Evolutionary conservation across 2,113 vertebrate species (phyloP).

Genomic region (Gobius niger): DNA sequence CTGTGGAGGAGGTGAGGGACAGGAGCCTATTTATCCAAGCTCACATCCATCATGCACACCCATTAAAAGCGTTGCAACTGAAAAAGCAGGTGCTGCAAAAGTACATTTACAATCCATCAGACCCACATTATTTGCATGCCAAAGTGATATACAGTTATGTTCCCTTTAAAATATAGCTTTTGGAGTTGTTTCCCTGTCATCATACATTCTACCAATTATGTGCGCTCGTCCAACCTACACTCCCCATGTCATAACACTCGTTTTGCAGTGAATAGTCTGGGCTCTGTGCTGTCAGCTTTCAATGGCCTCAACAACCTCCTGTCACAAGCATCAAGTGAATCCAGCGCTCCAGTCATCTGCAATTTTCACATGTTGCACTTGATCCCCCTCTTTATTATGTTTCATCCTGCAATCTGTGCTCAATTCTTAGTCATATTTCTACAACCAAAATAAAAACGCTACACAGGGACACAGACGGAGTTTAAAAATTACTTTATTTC

Average conservation of each 20-base stretch:
- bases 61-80: too few species aligned
- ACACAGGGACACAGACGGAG: too few species aligned
- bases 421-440: constrained; percentile 34
- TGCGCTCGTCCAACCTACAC: background rate
- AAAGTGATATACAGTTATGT: background rate
- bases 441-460: constrained; percentile 7
- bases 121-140: too few species aligned
- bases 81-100: too few species aligned
- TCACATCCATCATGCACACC: too few species aligned
- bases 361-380: background rate
- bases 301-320: constrained; percentile 6
- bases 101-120: too few species aligned
- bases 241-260: background rate
- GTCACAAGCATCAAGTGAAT: constrained; percentile 17
- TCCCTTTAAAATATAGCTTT: background rate
- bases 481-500: too few species aligned
- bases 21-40: too few species aligned
- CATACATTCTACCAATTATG: background rate
- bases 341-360: constrained; percentile 12
- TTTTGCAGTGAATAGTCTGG: background rate
- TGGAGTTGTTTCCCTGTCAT: background rate
- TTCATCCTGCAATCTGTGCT: background rate
- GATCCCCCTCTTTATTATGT: background rate
- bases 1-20: too few species aligned
- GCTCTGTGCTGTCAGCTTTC: background rate